Evolutionary conservation across 2,113 vertebrate species (phyloP).

Genomic region (Nannobrachium achirus): DNA sequence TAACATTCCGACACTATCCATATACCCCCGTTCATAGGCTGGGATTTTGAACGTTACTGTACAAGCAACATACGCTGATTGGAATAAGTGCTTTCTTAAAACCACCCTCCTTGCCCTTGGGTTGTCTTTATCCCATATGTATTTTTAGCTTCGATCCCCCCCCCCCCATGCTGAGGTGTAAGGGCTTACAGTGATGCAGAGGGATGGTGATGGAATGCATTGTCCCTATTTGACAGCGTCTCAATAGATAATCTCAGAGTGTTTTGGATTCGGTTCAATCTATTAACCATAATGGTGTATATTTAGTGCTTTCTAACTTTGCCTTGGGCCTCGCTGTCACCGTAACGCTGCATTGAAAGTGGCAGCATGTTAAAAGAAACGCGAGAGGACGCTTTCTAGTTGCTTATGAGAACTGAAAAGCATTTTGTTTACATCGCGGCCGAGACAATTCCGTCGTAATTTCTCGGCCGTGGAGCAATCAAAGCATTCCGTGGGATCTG

Average conservation of each 20-base stretch:
- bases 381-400: conserved; percentile 46
- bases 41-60: conserved; percentile 52
- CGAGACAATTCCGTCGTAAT: conserved; percentile 63
- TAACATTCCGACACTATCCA: conserved; percentile 77
- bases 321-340: conserved; percentile 75
- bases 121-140: conserved; percentile 71
- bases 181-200: conserved; percentile 61
- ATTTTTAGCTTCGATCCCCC: conserved; percentile 59
- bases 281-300: conserved; percentile 76
- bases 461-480: conserved; percentile 40
- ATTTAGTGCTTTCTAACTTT: conserved; percentile 79
- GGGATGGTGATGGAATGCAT: conserved; percentile 58
- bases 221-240: conserved; percentile 72
- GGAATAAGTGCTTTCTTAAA: conserved; percentile 65
- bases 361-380: conserved; percentile 67
- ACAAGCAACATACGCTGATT: conserved; percentile 50
- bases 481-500: conserved; percentile 14
- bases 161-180: conserved; percentile 62
- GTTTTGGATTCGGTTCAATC: conserved; percentile 77
- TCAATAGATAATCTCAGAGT: conserved; percentile 77
- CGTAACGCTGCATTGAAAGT: conserved; percentile 65
- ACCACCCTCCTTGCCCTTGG: conserved; percentile 62
- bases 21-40: conserved; percentile 41
- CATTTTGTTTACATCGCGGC: conserved; percentile 69
- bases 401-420: conserved; percentile 69